Evolutionary conservation across 2,888 invertebrate species (phyloP), one percentile per base, ranked within the genome.

Genomic region (Branchinecta sandiegonensis): DNA sequence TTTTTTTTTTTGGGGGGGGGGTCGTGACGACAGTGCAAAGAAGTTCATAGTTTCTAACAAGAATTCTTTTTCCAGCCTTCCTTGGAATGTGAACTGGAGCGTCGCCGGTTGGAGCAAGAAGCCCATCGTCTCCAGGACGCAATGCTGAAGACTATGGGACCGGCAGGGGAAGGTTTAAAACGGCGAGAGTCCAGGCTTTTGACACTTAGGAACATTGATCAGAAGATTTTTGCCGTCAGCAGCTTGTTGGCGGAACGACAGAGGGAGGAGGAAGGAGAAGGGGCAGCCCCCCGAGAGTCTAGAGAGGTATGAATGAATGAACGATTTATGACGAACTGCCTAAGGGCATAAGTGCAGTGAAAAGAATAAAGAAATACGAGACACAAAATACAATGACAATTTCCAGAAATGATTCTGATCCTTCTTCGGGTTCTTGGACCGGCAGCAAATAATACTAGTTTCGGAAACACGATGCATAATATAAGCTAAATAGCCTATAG

Each of bases 61-160:
- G 37, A 37, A 5, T 67, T 8, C 9, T 9, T 48, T n/a, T 68
- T 56, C 17, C 14, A 69, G 69, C 69, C 69, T 37, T 68, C 69
- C n/a, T 56, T 69, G 50, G 69, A 69, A 50, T 69, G 65, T 47
- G 69, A 69, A 46, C 47, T 69, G 48, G 69, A 69, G n/a, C 67
- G 69, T 47, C 68, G 56, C 37, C 69, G 69, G 2, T 11, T 69
- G n/a, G 69, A 69, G 47, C 65, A 65, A 14, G 69, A 69, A 46
- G 66, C 67, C 12, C 69, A 69, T 37, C 67, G 69, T 46, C 68
- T 65, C 56, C 69, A 67, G 56, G 69, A 69, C 47, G 47, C 48
- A 65, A 69, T 69, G 69, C 67, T 65, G 50, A 64, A 65, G 4
- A 67, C 68, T 5, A 47, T 69, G 12, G 69, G 69, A 13, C 67